A percentile compares a stretch with the other conserved stretches of the same genome.
These are phyloP conservation scores for Lepus townsendii DNA, from an alignment of 2,797 vertebrate genomes.

Conservation along the genomic window DNA sequence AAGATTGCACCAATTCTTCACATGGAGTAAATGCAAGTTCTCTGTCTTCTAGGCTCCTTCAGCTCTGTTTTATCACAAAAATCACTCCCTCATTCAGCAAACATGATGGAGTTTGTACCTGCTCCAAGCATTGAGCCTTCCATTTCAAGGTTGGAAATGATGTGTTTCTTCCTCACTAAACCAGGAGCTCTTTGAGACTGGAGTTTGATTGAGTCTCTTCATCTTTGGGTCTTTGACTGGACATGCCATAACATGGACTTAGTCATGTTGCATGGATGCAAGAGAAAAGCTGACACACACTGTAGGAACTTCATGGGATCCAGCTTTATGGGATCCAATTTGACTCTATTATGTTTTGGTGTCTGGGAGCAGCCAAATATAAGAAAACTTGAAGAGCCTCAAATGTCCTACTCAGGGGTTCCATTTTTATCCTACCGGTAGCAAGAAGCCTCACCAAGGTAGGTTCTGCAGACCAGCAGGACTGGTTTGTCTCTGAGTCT, in stretches of 20 bases:
- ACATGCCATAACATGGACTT: background rate
- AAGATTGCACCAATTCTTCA: background rate
- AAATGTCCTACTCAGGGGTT: background rate
- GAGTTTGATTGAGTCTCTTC: background rate
- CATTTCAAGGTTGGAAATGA: background rate
- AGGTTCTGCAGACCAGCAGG: too few species aligned
- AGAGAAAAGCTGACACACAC: background rate
- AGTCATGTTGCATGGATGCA: background rate
- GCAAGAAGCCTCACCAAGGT: background rate
- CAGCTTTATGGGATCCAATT: background rate
- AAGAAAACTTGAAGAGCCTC: background rate
- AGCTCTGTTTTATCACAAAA: background rate
- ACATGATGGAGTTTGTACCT: fast-evolving
- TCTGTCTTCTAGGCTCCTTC: background rate
- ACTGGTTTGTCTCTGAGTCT: background rate
- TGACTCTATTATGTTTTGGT: background rate
- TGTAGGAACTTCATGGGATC: background rate
- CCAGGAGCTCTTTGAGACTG: background rate
- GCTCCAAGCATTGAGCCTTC: background rate
- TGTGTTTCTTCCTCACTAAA: background rate
- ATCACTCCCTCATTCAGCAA: background rate
- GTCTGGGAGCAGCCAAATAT: background rate
- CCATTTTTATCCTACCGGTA: too few species aligned
- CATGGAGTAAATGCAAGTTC: fast-evolving
- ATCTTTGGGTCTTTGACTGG: background rate